phyloP scores from a whole-genome alignment of 1,140 invertebrate genomes.

The Andricus grossulariae region DNA sequence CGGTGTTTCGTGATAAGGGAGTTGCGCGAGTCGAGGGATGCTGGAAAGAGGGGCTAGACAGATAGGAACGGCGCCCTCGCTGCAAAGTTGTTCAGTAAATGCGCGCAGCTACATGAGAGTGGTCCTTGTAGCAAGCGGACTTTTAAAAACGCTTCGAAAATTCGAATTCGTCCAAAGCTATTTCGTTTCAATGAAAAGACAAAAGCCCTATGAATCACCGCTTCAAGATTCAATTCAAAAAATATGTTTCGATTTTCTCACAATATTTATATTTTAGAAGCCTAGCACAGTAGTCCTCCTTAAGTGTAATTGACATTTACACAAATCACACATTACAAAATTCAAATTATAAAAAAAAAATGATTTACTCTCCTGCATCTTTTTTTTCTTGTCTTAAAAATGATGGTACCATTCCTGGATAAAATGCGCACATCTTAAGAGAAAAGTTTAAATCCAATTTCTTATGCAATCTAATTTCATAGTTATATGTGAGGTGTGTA shows the following conservation, averaged over 20 bases:
- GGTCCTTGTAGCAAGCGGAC: slow-evolving; percentile 50
- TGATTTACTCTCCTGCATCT: not conserved
- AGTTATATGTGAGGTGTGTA: slow-evolving; percentile 8
- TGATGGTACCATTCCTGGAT: not conserved
- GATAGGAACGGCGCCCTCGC: slow-evolving; percentile 13
- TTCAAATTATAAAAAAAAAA: not conserved
- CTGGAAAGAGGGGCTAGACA: slow-evolving; percentile 54
- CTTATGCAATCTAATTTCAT: not conserved
- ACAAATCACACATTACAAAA: too few relatives aligned
- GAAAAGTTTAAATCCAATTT: not conserved
- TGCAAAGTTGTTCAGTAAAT: slow-evolving; percentile 61
- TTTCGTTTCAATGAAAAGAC: not conserved
- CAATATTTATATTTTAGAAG: not conserved
- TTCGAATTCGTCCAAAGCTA: not conserved
- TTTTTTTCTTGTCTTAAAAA: not conserved
- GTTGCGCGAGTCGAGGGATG: slow-evolving; percentile 52
- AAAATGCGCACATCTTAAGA: not conserved
- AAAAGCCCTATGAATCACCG: not conserved
- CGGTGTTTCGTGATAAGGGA: slow-evolving; percentile 47
- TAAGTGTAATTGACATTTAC: too few relatives aligned
- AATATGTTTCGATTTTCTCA: not conserved
- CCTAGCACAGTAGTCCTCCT: too few relatives aligned
- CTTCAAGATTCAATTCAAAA: not conserved
- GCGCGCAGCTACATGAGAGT: slow-evolving; percentile 63
- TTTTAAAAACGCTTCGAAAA: slow-evolving; percentile 26